Evolutionary conservation across 2,113 vertebrate species (phyloP).

Genomic region (Lutjanus erythropterus): DNA sequence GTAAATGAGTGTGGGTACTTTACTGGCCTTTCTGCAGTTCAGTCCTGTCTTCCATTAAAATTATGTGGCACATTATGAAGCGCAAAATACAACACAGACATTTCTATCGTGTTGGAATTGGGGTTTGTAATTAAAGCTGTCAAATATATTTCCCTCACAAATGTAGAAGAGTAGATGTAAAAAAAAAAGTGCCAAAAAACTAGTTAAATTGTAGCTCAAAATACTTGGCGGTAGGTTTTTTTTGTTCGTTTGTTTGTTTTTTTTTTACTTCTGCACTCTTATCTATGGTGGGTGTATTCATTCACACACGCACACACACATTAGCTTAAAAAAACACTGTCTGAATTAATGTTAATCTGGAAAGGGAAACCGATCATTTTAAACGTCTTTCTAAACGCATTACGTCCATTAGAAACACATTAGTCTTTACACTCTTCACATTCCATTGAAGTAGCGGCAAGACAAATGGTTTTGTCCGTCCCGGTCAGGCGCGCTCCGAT

Average conservation of each 20-base stretch:
- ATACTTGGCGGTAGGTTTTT: no score
- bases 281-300: not conserved
- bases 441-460: constrained; percentile 57
- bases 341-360: not conserved
- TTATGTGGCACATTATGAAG: no score
- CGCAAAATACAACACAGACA: no score
- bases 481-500: constrained; percentile 1
- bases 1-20: no score
- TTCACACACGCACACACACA: not conserved
- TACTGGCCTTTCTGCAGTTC: no score
- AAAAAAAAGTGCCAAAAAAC: not conserved
- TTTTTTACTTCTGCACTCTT: not conserved
- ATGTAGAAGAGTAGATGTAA: not conserved
- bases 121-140: no score
- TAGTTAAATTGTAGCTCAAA: not conserved
- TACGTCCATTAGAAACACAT: not conserved
- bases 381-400: not conserved
- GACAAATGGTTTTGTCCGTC: not conserved
- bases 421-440: constrained; percentile 11
- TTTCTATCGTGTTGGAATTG: no score
- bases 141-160: not conserved
- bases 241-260: no score
- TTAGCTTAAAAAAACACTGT: no score
- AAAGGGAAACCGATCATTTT: no score
- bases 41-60: no score